Conservation (phyloP, 2,888 invertebrate genomes). For the Sinodicranocentrus sp. region DNA sequence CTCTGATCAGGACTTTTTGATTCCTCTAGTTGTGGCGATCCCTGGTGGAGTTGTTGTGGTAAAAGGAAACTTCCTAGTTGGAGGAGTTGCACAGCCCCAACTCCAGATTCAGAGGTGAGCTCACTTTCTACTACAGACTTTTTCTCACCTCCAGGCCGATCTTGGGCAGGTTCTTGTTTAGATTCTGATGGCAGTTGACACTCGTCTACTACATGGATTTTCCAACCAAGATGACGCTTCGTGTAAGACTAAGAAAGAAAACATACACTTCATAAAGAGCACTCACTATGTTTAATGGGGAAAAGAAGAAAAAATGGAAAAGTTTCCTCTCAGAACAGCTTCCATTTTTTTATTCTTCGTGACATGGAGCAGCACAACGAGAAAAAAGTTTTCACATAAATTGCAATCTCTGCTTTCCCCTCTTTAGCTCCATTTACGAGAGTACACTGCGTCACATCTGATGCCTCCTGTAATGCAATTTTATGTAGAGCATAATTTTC, state of each 20-base stretch:
- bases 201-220: conserved; percentile 92
- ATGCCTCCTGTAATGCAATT: no score
- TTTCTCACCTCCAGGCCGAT: no score
- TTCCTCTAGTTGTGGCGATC: conserved; percentile 34
- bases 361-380: not conserved
- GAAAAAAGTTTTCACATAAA: conserved; percentile 53
- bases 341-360: not conserved
- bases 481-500: no score
- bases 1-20: conserved; percentile 53
- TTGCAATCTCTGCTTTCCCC: conserved; percentile 13
- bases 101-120: conserved; percentile 60
- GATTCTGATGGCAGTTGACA: conserved; percentile 80
- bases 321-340: not conserved
- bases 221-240: conserved; percentile 96
- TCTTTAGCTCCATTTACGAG: not conserved
- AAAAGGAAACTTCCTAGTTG: conserved; percentile 2
- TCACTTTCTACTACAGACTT: conserved; percentile 92
- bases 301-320: not conserved
- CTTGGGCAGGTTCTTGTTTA: conserved; percentile 41
- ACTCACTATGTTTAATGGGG: no score
- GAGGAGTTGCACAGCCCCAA: not conserved
- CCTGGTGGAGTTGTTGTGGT: conserved; percentile 32
- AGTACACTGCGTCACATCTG: no score
- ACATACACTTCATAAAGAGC: no score
- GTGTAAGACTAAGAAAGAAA: conserved; percentile 88